Percentiles rank a stretch among this genome's conserved stretches.
These are phyloP conservation scores for Enteromius trimaculatus DNA, from an alignment of 2,797 vertebrate species.

Conservation along the genomic window DNA sequence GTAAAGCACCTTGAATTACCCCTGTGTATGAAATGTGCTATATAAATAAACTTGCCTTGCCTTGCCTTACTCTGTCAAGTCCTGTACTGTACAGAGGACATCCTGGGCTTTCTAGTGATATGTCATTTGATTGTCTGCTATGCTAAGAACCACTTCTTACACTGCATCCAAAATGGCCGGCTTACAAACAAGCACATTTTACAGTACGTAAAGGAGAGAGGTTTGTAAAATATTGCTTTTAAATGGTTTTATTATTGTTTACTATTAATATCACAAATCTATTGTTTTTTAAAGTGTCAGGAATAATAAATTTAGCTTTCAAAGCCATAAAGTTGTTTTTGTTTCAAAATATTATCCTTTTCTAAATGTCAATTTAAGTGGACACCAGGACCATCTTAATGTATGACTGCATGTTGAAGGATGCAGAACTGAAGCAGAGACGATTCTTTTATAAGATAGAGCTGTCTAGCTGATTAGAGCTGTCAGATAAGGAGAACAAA, in stretches of 20 bases:
- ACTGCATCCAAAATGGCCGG: no score
- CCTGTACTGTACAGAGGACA: background rate
- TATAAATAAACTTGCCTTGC: no score
- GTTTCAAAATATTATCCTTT: background rate
- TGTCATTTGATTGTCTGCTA: background rate
- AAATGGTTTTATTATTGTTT: background rate
- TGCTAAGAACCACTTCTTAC: no score
- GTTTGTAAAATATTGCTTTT: no score
- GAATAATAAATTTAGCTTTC: background rate
- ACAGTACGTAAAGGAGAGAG: no score
- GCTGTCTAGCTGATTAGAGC: constrained; percentile 25
- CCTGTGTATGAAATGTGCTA: no score
- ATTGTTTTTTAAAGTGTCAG: background rate
- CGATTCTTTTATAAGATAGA: constrained; percentile 28
- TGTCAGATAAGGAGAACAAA: no score
- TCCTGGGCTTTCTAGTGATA: background rate
- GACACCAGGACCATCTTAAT: background rate
- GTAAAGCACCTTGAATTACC: no score
- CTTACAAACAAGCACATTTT: no score
- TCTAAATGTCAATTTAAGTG: background rate
- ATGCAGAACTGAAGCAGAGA: constrained; percentile 27
- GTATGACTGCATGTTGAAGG: constrained; percentile 2
- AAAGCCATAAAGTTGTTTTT: background rate
- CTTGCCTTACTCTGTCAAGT: background rate
- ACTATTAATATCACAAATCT: background rate